Percentiles rank a stretch among this genome's conserved stretches.
Evolutionary conservation across 2,113 vertebrate species (phyloP).

Genomic region (Plecotus auritus): DNA sequence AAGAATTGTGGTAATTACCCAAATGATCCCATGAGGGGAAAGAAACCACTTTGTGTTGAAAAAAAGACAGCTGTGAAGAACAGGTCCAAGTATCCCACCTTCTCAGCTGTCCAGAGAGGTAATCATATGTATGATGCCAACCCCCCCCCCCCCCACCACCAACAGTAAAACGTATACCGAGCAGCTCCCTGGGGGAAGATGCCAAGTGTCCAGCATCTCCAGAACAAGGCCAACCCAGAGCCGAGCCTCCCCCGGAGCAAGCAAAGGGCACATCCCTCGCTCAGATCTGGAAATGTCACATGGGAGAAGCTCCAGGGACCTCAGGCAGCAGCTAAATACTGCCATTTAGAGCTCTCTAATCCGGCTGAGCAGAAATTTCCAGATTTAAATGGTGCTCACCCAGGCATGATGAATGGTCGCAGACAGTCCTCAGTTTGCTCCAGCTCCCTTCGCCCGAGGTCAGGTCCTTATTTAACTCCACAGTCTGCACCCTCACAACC

Average conservation of each 20-base stretch:
- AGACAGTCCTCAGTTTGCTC: conserved; percentile 42
- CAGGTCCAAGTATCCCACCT: neutral
- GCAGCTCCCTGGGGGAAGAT: neutral
- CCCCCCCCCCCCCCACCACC: neutral
- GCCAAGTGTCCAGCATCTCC: neutral
- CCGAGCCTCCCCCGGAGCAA: neutral
- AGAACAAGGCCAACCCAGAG: neutral
- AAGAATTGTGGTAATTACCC: neutral
- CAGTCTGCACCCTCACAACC: neutral
- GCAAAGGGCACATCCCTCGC: neutral
- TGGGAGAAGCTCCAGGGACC: conserved; percentile 1
- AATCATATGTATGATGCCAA: rapidly evolving
- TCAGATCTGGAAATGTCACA: neutral
- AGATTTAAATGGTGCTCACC: conserved; percentile 53
- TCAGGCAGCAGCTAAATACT: conserved; percentile 25
- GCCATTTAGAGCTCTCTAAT: conserved; percentile 57
- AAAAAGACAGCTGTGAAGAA: neutral
- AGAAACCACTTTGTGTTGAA: neutral
- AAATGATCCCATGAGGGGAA: neutral
- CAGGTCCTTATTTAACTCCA: conserved; percentile 56
- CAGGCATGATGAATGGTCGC: conserved; percentile 46
- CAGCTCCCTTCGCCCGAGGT: neutral
- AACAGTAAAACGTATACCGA: neutral
- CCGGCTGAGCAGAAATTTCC: conserved; percentile 64
- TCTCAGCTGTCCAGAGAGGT: neutral